Conservation (phyloP, 2,888 invertebrate genomes). For the Melieria crassipennis region DNA sequence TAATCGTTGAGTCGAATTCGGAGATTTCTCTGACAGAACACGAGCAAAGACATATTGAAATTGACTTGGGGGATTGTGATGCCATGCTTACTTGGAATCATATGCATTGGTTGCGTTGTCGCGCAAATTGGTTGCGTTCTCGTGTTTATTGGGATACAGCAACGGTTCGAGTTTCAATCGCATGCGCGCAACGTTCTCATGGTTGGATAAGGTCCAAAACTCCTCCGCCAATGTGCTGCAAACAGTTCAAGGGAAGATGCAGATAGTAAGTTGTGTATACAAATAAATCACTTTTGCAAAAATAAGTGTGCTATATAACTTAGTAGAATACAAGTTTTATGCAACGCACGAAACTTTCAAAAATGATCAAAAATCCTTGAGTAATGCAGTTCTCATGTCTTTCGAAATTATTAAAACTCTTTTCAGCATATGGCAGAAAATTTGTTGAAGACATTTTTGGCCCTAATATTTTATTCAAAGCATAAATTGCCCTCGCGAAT, state of each 20-base stretch:
- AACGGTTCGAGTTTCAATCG: slow-evolving; percentile 71
- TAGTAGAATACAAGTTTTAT: too few relatives aligned
- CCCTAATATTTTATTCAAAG: too few relatives aligned
- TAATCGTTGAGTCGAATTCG: slow-evolving; percentile 65
- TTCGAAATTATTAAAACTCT: not conserved
- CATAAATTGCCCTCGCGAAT: too few relatives aligned
- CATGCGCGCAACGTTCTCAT: slow-evolving; percentile 73
- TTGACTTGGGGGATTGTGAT: not conserved
- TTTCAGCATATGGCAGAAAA: too few relatives aligned
- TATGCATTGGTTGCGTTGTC: slow-evolving; percentile 68
- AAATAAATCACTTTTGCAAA: not conserved
- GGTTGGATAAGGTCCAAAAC: slow-evolving; percentile 71
- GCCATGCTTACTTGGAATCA: slow-evolving; percentile 58
- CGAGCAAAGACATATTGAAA: not conserved
- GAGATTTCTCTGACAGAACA: slow-evolving; percentile 56
- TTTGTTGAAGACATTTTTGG: too few relatives aligned
- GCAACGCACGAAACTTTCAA: not conserved
- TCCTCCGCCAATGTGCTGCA: slow-evolving; percentile 63
- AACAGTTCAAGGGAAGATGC: slow-evolving; percentile 28
- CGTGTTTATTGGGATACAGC: slow-evolving; percentile 69
- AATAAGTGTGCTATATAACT: too few relatives aligned
- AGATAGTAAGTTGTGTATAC: not conserved
- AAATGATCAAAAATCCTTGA: not conserved
- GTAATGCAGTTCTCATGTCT: slow-evolving; percentile 1
- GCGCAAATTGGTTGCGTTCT: slow-evolving; percentile 70